These are phyloP conservation scores for Pherbina coryleti DNA, from an alignment of 2,888 invertebrate genomes.

Conservation along the genomic window DNA sequence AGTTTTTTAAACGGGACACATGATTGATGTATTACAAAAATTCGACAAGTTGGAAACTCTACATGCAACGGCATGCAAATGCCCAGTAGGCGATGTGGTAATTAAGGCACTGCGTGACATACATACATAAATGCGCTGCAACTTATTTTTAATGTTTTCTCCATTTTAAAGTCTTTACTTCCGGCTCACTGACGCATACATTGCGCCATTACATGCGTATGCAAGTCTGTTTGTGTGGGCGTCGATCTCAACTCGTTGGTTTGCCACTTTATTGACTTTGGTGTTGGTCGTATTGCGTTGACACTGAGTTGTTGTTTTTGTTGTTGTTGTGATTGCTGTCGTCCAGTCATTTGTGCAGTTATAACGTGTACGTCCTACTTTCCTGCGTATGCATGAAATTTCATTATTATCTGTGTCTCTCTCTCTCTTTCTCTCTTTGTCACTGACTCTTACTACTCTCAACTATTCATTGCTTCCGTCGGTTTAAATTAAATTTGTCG, in stretches of 20 bases:
- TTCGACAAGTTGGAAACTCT: neutral
- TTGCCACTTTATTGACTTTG: conserved; percentile 5
- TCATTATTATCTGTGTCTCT: neutral
- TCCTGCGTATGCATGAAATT: neutral
- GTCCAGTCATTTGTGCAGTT: no score
- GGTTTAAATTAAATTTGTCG: conserved; percentile 22
- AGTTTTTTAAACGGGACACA: no score
- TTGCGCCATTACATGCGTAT: conserved; percentile 24
- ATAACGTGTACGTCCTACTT: neutral
- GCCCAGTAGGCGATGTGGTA: neutral
- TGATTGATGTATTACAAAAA: no score
- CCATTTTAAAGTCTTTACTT: neutral
- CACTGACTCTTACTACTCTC: neutral
- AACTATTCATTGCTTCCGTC: conserved; percentile 13
- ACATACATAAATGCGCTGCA: neutral
- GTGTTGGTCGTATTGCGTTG: neutral
- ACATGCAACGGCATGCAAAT: neutral
- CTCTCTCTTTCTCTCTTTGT: neutral
- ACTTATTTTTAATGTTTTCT: conserved; percentile 19
- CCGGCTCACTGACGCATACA: no score
- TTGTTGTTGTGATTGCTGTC: neutral
- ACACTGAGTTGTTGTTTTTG: neutral
- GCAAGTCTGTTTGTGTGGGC: conserved; percentile 4
- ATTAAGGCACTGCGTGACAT: neutral
- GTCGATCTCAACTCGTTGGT: neutral